Conservation (phyloP, 2,113 vertebrate species). For the Megaceryle maxima region DNA sequence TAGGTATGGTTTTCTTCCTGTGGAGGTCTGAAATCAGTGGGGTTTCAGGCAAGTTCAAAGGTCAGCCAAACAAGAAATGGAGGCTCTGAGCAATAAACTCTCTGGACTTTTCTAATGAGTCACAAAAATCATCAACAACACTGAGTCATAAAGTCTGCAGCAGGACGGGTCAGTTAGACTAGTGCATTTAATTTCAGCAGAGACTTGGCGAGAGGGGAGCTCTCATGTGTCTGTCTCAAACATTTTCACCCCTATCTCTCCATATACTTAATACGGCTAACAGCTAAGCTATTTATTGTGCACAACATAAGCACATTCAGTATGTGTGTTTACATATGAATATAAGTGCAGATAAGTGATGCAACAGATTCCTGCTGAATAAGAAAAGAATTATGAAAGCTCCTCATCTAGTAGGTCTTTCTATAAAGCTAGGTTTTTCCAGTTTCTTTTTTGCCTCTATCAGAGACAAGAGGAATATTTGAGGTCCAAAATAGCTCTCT, state of each 20-base stretch:
- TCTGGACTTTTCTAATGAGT: not conserved
- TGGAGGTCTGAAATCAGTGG: not conserved
- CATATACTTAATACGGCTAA: not conserved
- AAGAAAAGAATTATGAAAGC: not conserved
- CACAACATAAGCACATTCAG: not conserved
- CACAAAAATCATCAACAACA: not conserved
- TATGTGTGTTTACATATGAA: not conserved
- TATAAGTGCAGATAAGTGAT: not conserved
- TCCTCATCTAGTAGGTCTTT: not conserved
- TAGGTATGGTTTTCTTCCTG: not conserved
- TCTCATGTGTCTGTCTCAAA: not conserved
- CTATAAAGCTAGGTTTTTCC: not conserved
- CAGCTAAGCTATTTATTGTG: not conserved
- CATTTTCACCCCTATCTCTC: not conserved
- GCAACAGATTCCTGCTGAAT: not conserved
- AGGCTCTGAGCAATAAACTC: not conserved
- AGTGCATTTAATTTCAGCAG: not conserved
- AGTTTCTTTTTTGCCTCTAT: not conserved
- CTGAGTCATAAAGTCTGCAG: not conserved
- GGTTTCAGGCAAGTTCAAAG: not conserved
- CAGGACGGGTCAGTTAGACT: not conserved
- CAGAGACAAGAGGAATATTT: not conserved
- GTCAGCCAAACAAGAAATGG: not conserved
- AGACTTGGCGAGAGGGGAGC: not conserved
- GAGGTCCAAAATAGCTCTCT: conserved; percentile 26